A percentile compares a stretch with the other conserved stretches of the same genome.
These are phyloP conservation scores for Megamerina dolium DNA, from an alignment of 2,888 invertebrate genomes.

Conservation along the genomic window DNA sequence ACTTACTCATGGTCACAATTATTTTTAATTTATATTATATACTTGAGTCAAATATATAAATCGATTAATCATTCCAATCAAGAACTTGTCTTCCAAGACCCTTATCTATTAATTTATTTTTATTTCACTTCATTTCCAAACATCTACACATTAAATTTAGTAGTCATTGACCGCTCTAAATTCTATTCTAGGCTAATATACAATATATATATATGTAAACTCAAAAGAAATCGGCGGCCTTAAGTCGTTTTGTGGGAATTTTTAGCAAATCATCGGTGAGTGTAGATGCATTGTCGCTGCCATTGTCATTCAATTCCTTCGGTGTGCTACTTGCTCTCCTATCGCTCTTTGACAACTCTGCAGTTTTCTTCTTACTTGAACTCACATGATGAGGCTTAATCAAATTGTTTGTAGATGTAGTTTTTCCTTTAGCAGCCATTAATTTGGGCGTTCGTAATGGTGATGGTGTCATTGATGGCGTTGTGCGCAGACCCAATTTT, in stretches of 20 bases:
- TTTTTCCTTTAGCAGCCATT: slow-evolving; percentile 36
- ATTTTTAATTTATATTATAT: too few relatives aligned
- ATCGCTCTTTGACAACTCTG: slow-evolving; percentile 20
- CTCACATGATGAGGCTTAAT: slow-evolving; percentile 2
- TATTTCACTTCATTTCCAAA: too few relatives aligned
- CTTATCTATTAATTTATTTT: too few relatives aligned
- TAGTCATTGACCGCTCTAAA: too few relatives aligned
- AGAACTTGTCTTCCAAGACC: too few relatives aligned
- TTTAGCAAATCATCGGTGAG: slow-evolving; percentile 82
- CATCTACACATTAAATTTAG: too few relatives aligned
- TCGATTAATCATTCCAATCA: too few relatives aligned
- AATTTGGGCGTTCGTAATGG: slow-evolving; percentile 22
- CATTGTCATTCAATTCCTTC: slow-evolving; percentile 16
- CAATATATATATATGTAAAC: too few relatives aligned
- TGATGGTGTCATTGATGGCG: slow-evolving; percentile 40
- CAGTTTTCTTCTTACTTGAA: slow-evolving; percentile 37
- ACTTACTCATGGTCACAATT: too few relatives aligned
- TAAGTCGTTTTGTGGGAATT: slow-evolving; percentile 67
- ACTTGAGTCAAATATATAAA: too few relatives aligned
- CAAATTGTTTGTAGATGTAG: slow-evolving; percentile 15
- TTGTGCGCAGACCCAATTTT: slow-evolving; percentile 58
- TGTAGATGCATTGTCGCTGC: slow-evolving; percentile 33
- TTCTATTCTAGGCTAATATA: too few relatives aligned
- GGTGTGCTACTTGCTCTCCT: slow-evolving; percentile 14
- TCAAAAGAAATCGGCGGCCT: slow-evolving; percentile 77